A percentile compares a stretch with the other conserved stretches of the same genome.
Evolutionary conservation across 2,113 vertebrate species (phyloP).

Genomic region (Triplophysa rosa): DNA sequence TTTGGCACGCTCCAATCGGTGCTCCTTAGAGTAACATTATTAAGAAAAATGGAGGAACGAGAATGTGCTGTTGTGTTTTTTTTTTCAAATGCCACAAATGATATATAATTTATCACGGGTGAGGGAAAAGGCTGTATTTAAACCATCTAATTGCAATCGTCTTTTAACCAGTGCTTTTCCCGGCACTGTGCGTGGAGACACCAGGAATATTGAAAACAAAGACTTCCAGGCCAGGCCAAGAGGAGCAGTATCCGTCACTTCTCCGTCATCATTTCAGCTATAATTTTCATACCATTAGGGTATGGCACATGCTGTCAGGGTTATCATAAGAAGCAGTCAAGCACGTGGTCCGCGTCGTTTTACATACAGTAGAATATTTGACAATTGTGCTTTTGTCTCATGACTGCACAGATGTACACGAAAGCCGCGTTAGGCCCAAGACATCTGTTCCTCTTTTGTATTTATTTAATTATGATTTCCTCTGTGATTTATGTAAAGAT

Average conservation of each 20-base stretch:
- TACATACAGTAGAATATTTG: slow-evolving; percentile 1
- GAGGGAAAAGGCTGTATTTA: slow-evolving; percentile 33
- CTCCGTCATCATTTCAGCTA: slow-evolving; percentile 54
- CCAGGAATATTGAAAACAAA: slow-evolving; percentile 53
- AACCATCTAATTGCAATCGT: slow-evolving; percentile 49
- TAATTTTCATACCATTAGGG: slow-evolving; percentile 64
- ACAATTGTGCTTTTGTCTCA: background rate
- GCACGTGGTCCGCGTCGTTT: slow-evolving; percentile 40
- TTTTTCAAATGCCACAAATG: background rate
- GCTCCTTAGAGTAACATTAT: slow-evolving; percentile 2
- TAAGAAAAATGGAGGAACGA: background rate
- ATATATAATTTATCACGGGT: slow-evolving; percentile 33
- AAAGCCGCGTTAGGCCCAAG: background rate
- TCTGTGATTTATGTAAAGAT: background rate
- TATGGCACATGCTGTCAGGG: slow-evolving; percentile 51
- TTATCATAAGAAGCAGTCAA: slow-evolving; percentile 60
- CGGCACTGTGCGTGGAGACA: slow-evolving; percentile 36
- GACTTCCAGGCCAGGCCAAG: slow-evolving; percentile 36
- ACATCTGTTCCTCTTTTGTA: background rate
- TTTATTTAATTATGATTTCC: background rate
- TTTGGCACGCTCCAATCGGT: background rate
- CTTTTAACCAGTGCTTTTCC: slow-evolving; percentile 20
- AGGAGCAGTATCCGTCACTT: slow-evolving; percentile 53
- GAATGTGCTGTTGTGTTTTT: slow-evolving; percentile 1
- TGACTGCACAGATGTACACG: background rate